Conservation (phyloP, 2,888 invertebrate species). For the Cerceris ruficornis region DNA sequence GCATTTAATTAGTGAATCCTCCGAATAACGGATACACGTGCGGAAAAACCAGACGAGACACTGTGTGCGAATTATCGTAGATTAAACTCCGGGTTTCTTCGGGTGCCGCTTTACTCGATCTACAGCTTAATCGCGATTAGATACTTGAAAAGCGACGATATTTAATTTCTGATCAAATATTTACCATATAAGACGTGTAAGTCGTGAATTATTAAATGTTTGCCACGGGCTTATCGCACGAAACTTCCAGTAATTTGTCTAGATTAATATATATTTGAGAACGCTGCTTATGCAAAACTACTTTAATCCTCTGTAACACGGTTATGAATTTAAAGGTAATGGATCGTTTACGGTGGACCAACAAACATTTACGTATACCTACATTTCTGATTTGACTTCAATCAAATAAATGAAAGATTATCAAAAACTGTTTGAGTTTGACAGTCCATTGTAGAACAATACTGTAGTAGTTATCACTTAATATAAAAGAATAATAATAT, state of each 20-base stretch:
- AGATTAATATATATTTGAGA: neutral
- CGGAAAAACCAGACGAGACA: neutral
- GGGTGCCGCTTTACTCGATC: neutral
- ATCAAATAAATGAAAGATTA: no score
- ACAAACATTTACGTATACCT: no score
- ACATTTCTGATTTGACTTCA: no score
- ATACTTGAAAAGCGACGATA: neutral
- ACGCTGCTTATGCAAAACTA: no score
- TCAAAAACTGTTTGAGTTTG: no score
- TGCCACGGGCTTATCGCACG: neutral
- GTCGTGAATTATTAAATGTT: neutral
- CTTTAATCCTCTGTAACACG: no score
- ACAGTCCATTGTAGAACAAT: no score
- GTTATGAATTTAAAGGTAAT: no score
- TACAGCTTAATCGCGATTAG: slow-evolving; percentile 8
- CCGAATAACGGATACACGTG: slow-evolving; percentile 2
- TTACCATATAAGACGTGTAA: slow-evolving; percentile 1
- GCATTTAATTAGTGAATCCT: slow-evolving; percentile 10
- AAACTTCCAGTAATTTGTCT: slow-evolving; percentile 1
- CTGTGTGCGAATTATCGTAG: neutral
- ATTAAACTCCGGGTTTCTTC: neutral
- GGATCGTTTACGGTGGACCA: no score
- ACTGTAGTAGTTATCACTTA: no score
- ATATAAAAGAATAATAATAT: no score
- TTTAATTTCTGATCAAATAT: slow-evolving; percentile 20